A percentile compares a stretch with the other conserved stretches of the same genome.
Evolutionary conservation across 2,113 vertebrate genomes (phyloP).

Genomic region (Scopus umbretta): DNA sequence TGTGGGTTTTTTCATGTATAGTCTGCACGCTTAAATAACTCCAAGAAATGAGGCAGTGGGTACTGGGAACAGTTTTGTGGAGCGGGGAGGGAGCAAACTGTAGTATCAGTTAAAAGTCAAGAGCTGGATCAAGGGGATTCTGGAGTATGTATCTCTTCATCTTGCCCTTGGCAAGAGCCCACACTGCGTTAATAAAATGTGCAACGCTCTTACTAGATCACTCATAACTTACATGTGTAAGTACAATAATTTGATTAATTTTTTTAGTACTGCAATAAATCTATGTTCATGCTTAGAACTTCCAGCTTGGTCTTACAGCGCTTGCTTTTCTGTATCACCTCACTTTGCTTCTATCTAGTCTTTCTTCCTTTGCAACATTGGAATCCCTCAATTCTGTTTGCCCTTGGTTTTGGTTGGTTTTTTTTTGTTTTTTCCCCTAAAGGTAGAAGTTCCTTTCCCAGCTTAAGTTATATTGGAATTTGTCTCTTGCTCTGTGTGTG

Average conservation of each 20-base stretch:
- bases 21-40: background rate
- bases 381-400: background rate
- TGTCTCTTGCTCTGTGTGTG: background rate
- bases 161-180: background rate
- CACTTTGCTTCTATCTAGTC: background rate
- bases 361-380: background rate
- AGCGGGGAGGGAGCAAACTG: rapidly evolving
- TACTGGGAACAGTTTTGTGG: background rate
- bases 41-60: background rate
- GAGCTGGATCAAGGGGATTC: background rate
- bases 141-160: background rate
- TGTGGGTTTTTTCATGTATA: background rate
- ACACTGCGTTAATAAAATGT: background rate
- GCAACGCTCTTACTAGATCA: background rate
- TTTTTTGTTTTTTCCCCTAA: background rate
- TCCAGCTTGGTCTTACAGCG: background rate
- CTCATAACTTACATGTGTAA: background rate
- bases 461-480: background rate
- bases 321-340: background rate
- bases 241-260: background rate
- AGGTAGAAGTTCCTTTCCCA: background rate
- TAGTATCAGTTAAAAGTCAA: background rate
- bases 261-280: background rate
- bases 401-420: background rate
- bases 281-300: background rate